Evolutionary conservation across 2,113 vertebrate genomes (phyloP), one percentile per base, ranked within the genome.

Genomic region (Halcyon senegalensis): DNA sequence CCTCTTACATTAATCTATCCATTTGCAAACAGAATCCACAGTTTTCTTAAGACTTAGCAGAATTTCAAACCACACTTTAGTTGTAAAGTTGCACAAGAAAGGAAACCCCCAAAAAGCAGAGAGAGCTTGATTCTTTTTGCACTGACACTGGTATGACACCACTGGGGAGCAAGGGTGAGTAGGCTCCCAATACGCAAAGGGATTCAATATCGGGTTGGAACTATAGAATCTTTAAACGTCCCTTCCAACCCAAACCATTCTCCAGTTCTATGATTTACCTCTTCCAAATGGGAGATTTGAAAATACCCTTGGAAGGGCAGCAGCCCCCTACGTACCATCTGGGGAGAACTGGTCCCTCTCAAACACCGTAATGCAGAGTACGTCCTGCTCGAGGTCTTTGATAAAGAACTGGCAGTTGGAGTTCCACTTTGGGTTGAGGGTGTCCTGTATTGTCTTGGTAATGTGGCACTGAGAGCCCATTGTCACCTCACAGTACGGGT

Each of bases 401-500:
- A 99, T 99, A 96, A 99, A 99, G 98, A 99, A 99, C 98, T 99
- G 99, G 98, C 99, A 99, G 97, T 99, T 99, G 96, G 99, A 99
- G 89, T 99, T 99, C 99, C 99, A 99, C 96, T 99, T 99, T 1
- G 99, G 99, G 72, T 99, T 99, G 73, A 99, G 97, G 1, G 99
- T 99, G 98, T 99, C 99, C 98, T 99, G 98, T 80, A 99, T 98
- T 1, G 99, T 99, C 98, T 99, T 99, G 27, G 99, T 99, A 97
- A 99, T 99, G 98, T 99, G 99, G 95, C 99, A 99, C 97, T 99
- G 99, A 20, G 99, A 99, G 20, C 99, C 99, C 99, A 99, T 99
- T 5, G 99, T 99, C 87, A 99, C 99, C 97, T 99, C 99, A 43
- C 99, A 99, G 98, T 99, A 99, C 0, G 99, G 99, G 97, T 99